Percentiles rank a stretch among this genome's conserved stretches.
These are phyloP conservation scores for Hemithea aestivaria DNA, from an alignment of 2,888 invertebrate species.

Conservation along the genomic window DNA sequence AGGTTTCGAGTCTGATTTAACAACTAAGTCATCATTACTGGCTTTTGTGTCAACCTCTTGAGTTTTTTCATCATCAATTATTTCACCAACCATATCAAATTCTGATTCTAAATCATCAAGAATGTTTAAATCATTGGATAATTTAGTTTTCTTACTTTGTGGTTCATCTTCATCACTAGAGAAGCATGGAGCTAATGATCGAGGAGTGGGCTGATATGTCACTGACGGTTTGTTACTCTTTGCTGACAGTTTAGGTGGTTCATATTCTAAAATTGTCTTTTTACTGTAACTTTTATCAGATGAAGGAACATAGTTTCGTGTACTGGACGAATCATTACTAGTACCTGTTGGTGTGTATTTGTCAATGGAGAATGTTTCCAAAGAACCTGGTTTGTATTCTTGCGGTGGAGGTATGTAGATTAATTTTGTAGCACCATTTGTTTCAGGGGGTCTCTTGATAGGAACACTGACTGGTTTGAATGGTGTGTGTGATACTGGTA, in stretches of 20 bases:
- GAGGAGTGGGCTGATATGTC: slow-evolving; percentile 70
- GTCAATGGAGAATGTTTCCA: slow-evolving; percentile 54
- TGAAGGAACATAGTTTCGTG: slow-evolving; percentile 66
- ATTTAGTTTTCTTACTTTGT: slow-evolving; percentile 54
- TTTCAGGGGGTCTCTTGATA: slow-evolving; percentile 56
- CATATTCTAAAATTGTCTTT: slow-evolving; percentile 68
- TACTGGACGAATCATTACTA: slow-evolving; percentile 37
- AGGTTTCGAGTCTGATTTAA: slow-evolving; percentile 8
- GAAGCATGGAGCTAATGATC: slow-evolving; percentile 65
- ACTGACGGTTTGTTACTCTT: slow-evolving; percentile 47
- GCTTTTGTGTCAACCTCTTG: slow-evolving; percentile 15
- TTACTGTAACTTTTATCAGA: slow-evolving; percentile 59
- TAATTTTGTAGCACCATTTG: slow-evolving; percentile 56
- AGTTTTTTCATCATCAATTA: slow-evolving; percentile 67
- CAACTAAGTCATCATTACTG: neutral
- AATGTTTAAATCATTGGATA: slow-evolving; percentile 60
- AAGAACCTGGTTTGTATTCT: slow-evolving; percentile 62
- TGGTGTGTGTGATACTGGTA: slow-evolving; percentile 75
- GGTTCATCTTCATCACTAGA: slow-evolving; percentile 76
- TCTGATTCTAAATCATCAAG: slow-evolving; percentile 71
- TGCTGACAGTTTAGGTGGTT: slow-evolving; percentile 55
- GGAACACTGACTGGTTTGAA: slow-evolving; percentile 61
- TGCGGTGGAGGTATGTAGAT: slow-evolving; percentile 62
- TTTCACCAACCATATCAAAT: slow-evolving; percentile 74
- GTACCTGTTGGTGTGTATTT: slow-evolving; percentile 64